These are phyloP conservation scores for Agrotis puta DNA, from an alignment of 2,888 invertebrate genomes.

Conservation along the genomic window DNA sequence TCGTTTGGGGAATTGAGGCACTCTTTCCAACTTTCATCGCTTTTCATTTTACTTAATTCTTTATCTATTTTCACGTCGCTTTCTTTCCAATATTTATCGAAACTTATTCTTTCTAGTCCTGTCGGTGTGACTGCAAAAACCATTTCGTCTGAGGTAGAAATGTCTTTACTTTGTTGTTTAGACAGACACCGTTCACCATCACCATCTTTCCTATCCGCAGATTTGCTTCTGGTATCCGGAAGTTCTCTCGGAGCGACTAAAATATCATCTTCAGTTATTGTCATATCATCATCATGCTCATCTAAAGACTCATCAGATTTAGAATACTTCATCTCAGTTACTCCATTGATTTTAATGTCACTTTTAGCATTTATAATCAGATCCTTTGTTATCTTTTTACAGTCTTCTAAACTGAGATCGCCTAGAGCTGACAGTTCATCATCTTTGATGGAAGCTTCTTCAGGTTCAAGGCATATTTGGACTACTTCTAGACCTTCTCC, in stretches of 20 bases:
- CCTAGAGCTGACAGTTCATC: constrained; percentile 87
- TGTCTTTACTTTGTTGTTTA: constrained; percentile 88
- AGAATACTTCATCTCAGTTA: constrained; percentile 78
- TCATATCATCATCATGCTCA: constrained; percentile 88
- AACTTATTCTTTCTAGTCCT: constrained; percentile 88
- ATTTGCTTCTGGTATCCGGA: constrained; percentile 80
- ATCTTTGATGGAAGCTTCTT: constrained; percentile 90
- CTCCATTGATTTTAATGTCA: constrained; percentile 78
- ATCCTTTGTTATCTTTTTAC: constrained; percentile 73
- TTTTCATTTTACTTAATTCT: constrained; percentile 80
- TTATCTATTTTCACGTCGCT: constrained; percentile 74
- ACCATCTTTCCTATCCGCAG: constrained; percentile 75
- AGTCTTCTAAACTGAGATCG: constrained; percentile 87
- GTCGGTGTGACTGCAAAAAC: constrained; percentile 90
- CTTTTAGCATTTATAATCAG: constrained; percentile 69
- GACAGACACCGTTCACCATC: constrained; percentile 78
- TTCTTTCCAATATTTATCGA: constrained; percentile 89
- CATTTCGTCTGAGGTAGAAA: constrained; percentile 90
- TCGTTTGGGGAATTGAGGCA: constrained; percentile 82
- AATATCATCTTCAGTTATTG: constrained; percentile 87
- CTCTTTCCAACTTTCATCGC: constrained; percentile 87
- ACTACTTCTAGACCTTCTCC: constrained; percentile 92
- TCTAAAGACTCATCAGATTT: constrained; percentile 87
- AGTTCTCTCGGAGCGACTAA: constrained; percentile 83
- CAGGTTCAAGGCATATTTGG: constrained; percentile 92